These are phyloP conservation scores for Pangasius sanitwongsei DNA, from an alignment of 2,797 vertebrate species.

Conservation along the genomic window DNA sequence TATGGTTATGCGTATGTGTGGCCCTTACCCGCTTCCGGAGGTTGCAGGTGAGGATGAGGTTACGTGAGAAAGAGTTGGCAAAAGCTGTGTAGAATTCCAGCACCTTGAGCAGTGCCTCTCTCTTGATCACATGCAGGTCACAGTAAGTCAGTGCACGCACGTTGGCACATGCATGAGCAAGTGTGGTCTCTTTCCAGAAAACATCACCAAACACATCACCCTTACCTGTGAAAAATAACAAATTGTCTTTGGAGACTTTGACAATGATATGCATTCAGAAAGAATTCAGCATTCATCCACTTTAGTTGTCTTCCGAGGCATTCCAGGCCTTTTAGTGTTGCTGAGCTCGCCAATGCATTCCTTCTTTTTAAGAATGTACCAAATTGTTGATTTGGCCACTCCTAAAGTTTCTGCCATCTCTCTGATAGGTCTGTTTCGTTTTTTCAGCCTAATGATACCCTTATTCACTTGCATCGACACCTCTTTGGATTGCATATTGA, in stretches of 20 bases:
- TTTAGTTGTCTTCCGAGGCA: too few species aligned
- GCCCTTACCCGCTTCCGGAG: conserved; percentile 90
- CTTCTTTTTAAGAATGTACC: too few species aligned
- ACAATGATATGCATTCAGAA: too few species aligned
- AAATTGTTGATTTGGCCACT: too few species aligned
- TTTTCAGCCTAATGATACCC: too few species aligned
- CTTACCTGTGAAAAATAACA: conserved; percentile 79
- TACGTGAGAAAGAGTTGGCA: conserved; percentile 92
- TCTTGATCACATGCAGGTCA: conserved; percentile 92
- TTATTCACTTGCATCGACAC: too few species aligned
- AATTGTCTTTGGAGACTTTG: neutral
- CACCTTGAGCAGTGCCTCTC: conserved; percentile 92
- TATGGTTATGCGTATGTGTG: neutral
- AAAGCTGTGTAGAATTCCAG: conserved; percentile 96
- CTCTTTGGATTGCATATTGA: too few species aligned
- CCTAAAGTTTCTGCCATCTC: too few species aligned
- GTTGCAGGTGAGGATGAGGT: conserved; percentile 95
- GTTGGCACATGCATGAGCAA: conserved; percentile 91
- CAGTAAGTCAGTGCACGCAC: conserved; percentile 95
- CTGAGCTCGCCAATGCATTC: too few species aligned
- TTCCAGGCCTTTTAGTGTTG: too few species aligned
- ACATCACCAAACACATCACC: conserved; percentile 97
- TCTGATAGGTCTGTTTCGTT: too few species aligned
- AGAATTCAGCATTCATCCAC: too few species aligned
- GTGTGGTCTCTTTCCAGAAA: conserved; percentile 93